phyloP scores from a whole-genome alignment of 2,888 invertebrate species.

The Drosophila antonietae region DNA sequence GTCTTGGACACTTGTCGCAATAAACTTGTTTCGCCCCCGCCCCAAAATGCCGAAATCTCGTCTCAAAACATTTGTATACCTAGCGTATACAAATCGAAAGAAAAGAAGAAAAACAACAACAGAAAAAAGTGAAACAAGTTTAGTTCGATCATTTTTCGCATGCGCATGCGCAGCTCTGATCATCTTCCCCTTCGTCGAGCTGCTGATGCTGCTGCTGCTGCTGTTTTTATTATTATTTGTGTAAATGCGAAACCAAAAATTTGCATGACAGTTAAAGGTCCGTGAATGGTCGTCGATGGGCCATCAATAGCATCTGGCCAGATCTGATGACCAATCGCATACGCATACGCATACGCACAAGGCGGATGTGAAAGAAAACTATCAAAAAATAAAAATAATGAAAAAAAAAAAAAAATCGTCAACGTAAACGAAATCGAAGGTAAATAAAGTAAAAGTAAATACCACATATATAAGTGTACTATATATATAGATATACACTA shows the following conservation, averaged over 20 bases:
- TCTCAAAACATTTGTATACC: constrained; percentile 24
- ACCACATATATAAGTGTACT: background rate
- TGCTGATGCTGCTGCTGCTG: background rate
- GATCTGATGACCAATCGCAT: constrained; percentile 16
- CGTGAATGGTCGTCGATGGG: constrained; percentile 29
- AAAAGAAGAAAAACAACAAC: background rate
- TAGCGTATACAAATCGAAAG: constrained; percentile 32
- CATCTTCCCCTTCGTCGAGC: background rate
- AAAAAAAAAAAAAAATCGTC: constrained; percentile 4
- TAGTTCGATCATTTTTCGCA: constrained; percentile 42
- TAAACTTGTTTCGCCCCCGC: constrained; percentile 69
- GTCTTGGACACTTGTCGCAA: constrained; percentile 64
- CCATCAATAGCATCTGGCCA: constrained; percentile 44
- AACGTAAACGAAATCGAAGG: constrained; percentile 38
- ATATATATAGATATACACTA: background rate
- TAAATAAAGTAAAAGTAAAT: constrained; percentile 37
- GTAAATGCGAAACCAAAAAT: constrained; percentile 42
- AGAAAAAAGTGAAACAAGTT: constrained; percentile 53
- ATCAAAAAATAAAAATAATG: background rate
- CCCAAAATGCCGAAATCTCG: constrained; percentile 14
- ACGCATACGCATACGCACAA: constrained; percentile 15
- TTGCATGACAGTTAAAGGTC: constrained; percentile 63
- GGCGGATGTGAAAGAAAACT: constrained; percentile 50
- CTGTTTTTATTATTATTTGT: constrained; percentile 16
- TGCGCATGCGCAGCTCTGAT: constrained; percentile 49